phyloP scores from a whole-genome alignment of 2,797 vertebrate genomes.

The Phaenicophaeus curvirostris region DNA sequence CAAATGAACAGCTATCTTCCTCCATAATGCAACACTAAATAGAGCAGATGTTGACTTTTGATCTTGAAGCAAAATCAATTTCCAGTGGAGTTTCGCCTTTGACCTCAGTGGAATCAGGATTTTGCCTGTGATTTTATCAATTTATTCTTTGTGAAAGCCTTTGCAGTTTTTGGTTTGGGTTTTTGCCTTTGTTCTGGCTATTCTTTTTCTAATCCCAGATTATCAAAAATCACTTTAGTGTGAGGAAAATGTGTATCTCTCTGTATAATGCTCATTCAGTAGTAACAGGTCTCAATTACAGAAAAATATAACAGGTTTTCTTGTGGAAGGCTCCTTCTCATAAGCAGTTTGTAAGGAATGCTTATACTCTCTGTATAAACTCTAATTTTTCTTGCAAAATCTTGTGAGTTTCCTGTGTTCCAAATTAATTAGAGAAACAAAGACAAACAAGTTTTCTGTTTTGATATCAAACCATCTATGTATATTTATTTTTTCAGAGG shows the following conservation, averaged over 20 bases:
- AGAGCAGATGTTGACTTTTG: constrained; percentile 13
- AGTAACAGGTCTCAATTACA: neutral
- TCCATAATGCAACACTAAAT: neutral
- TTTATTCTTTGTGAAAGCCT: constrained; percentile 6
- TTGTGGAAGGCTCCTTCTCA: neutral
- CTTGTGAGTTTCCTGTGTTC: neutral
- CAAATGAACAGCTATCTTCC: neutral
- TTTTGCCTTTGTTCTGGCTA: neutral
- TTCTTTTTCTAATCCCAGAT: constrained; percentile 20
- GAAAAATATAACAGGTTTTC: neutral
- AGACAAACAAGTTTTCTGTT: neutral
- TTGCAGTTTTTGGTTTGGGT: neutral
- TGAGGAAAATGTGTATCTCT: neutral
- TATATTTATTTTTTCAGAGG: neutral
- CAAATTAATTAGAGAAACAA: neutral
- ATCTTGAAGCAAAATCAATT: constrained; percentile 24
- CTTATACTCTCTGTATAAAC: neutral
- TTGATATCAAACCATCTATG: neutral
- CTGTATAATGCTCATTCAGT: neutral
- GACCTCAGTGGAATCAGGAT: neutral
- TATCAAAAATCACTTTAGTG: neutral
- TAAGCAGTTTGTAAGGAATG: neutral
- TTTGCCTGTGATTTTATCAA: neutral
- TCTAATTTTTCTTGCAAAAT: neutral
- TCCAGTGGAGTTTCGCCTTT: constrained; percentile 9